Percentiles rank a stretch among this genome's conserved stretches.
Evolutionary conservation across 2,113 vertebrate species (phyloP).

Genomic region (Emydura subglobosa): DNA sequence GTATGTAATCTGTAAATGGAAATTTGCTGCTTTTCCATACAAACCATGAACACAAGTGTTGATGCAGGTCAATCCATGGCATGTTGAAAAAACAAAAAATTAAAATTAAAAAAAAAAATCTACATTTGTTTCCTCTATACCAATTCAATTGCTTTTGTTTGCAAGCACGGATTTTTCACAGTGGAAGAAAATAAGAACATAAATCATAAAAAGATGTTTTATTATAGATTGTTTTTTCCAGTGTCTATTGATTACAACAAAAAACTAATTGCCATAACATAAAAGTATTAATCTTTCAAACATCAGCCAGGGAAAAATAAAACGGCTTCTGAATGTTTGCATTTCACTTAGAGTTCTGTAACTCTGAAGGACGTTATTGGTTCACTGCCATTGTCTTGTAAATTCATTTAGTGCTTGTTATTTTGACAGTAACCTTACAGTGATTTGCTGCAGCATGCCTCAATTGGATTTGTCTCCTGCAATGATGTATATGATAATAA

Average conservation of each 20-base stretch:
- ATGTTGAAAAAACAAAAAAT: neutral
- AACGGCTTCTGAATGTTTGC: conserved; percentile 35
- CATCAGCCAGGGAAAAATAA: neutral
- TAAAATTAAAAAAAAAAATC: neutral
- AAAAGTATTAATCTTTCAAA: conserved; percentile 33
- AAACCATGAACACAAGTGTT: neutral
- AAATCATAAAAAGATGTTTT: neutral
- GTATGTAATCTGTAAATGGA: neutral
- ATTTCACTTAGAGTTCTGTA: conserved; percentile 29
- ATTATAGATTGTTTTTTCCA: neutral
- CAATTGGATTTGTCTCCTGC: conserved; percentile 78
- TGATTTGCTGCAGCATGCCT: conserved; percentile 73
- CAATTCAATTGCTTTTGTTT: neutral
- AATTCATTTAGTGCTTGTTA: conserved; percentile 76
- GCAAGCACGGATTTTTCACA: neutral
- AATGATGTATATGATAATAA: conserved; percentile 79
- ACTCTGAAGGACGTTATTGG: conserved; percentile 58
- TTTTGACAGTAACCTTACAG: conserved; percentile 79
- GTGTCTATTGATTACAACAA: conserved; percentile 8
- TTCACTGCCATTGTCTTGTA: conserved; percentile 64
- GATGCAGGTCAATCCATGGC: neutral
- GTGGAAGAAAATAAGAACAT: conserved; percentile 7
- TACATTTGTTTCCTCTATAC: conserved; percentile 2
- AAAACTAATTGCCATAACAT: conserved; percentile 5
- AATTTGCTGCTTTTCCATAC: neutral